Conservation (phyloP, 2,797 vertebrate genomes). For the Cyclura pinguis region DNA sequence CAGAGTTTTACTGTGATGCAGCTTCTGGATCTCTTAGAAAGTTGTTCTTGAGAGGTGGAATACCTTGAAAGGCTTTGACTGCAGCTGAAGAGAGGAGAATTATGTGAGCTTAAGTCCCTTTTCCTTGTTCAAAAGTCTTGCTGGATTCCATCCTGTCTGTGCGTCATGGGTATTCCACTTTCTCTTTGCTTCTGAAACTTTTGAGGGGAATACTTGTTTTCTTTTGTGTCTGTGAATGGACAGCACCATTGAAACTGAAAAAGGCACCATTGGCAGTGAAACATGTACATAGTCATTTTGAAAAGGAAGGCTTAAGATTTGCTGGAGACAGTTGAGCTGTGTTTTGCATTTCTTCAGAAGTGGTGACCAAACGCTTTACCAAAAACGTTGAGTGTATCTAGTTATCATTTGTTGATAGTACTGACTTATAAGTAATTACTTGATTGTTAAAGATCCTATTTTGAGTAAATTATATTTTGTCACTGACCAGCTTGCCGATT, state of each 20-base stretch:
- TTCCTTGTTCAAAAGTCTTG: not conserved
- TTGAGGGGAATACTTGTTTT: not conserved
- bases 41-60: not conserved
- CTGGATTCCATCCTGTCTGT: not conserved
- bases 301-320: not conserved
- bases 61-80: not conserved
- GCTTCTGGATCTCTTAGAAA: not conserved
- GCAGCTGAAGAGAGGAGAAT: not conserved
- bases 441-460: conserved; percentile 3
- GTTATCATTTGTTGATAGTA: not conserved
- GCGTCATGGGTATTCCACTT: not conserved
- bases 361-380: not conserved
- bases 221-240: not conserved
- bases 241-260: not conserved
- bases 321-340: not conserved
- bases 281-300: not conserved
- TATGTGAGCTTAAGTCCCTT: not conserved
- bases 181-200: not conserved
- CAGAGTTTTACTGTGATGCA: not conserved
- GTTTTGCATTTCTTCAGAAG: not conserved
- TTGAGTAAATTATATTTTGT: conserved; percentile 44
- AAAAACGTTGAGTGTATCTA: not conserved
- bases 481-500: conserved; percentile 66
- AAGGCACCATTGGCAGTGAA: not conserved
- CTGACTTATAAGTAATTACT: conserved; percentile 9